These are phyloP conservation scores for Phacellophora camtschatica DNA, from an alignment of 30 jellyfish, hydroid and myxozoan species.

Conservation along the genomic window DNA sequence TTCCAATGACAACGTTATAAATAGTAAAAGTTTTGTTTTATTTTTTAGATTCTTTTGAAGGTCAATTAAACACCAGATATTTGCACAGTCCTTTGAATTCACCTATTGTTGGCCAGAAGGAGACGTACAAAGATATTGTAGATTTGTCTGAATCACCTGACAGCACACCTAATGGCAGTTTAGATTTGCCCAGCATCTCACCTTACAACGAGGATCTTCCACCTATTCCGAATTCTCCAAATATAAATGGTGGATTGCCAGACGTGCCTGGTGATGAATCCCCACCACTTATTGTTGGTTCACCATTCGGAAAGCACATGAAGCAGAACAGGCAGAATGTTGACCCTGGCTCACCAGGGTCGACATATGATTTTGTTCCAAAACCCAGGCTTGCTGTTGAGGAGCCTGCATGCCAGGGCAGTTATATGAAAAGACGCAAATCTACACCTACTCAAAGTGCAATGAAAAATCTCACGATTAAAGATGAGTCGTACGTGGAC, in stretches of 20 bases:
- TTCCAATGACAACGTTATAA: no score
- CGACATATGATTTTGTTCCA: slow-evolving; percentile 50
- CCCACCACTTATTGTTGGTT: not conserved
- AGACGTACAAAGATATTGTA: not conserved
- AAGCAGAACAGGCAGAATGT: not conserved
- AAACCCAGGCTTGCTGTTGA: slow-evolving; percentile 19
- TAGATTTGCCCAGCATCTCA: not conserved
- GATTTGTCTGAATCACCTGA: not conserved
- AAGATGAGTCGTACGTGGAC: slow-evolving; percentile 57
- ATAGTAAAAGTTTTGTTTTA: no score
- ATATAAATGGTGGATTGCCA: not conserved
- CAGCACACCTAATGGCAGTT: not conserved
- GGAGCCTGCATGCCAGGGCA: not conserved
- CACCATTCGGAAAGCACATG: not conserved
- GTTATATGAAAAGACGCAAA: not conserved
- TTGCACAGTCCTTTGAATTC: not conserved
- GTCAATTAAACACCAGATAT: not conserved
- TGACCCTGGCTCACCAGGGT: not conserved
- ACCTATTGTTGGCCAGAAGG: not conserved
- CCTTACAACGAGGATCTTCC: slow-evolving; percentile 48
- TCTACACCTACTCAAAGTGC: slow-evolving; percentile 46
- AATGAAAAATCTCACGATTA: slow-evolving; percentile 2
- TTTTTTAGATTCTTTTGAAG: no score
- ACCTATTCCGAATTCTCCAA: slow-evolving; percentile 46
- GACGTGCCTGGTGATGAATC: not conserved